Evolutionary conservation across 2,113 vertebrate genomes (phyloP).

Genomic region (Tinamus guttatus): DNA sequence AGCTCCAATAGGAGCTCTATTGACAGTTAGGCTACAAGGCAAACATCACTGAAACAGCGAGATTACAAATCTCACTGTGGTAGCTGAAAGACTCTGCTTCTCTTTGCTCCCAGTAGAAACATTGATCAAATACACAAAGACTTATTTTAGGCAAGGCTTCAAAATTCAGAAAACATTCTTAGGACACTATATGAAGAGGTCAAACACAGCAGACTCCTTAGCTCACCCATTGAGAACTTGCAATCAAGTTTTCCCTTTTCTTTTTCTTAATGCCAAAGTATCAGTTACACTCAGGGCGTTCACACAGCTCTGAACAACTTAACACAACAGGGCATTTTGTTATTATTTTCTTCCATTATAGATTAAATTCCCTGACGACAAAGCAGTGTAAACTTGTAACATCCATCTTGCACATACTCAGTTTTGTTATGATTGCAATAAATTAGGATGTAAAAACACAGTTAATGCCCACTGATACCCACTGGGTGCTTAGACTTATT

Average conservation of each 20-base stretch:
- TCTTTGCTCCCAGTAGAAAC: background rate
- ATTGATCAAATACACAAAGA: background rate
- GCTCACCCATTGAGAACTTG: background rate
- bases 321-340: background rate
- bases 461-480: background rate
- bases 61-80: background rate
- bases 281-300: background rate
- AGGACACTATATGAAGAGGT: background rate
- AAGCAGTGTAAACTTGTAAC: background rate
- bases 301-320: conserved; percentile 16
- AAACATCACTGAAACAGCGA: background rate
- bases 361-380: conserved; percentile 5
- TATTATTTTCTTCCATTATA: conserved; percentile 18
- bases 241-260: background rate
- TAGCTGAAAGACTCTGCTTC: background rate
- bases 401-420: background rate
- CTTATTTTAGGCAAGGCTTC: background rate
- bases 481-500: background rate
- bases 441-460: background rate
- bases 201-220: background rate
- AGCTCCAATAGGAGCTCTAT: background rate
- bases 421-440: background rate
- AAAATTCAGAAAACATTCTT: background rate
- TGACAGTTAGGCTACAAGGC: background rate
- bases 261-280: conserved; percentile 4